Base-by-base conservation (phyloP, 2,113 vertebrate species). In the Pomatostomus ruficeps region DNA sequence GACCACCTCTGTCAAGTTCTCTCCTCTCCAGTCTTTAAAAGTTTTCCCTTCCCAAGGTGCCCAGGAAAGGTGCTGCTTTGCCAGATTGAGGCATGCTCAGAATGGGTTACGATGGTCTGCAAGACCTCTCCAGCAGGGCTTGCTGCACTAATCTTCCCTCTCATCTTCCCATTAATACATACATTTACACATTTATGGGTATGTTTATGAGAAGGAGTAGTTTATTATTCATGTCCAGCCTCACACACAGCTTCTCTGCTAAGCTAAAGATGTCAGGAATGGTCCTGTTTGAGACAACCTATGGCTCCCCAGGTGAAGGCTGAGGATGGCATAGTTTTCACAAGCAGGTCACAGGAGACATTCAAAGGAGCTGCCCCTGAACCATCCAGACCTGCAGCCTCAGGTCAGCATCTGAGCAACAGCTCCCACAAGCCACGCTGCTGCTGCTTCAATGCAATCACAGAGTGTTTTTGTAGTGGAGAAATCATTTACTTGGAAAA, bases 181-280 rank as follows among this genome's bases (percentile, higher is more conserved):
- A 59, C 35, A 76, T 77, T 88, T 89, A 84, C 55, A 74, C 82
- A 68, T 95, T 88, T 89, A 89, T 93, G 52, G 42, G 23, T 58
- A 19, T 63, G 78, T 94, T 78, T 81, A 95, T 75, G 93, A 94
- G 76, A 87, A 93, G 71, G 75, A 74, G 22, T 20, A 51, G 36
- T 81, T 95, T 93, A 89, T 81, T 95, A 91, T 94, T 95, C 80
- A 91, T 19, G 70, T 66, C 79, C 83, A 88, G 86, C 52, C 66
- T 80, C 76, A 70, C 28, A 72, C 12, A 14, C 35, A 61, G 73
- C 52, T 87, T 87, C 94, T 89, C 49, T 42, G 70, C 58, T 65
- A 45, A 57, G 62, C 54, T 91, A 49, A 79, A 66, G 33, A 61
- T 29, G 76, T 8, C 7, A 3, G 65, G 51, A 68, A 51, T 21